A percentile compares a stretch with the other conserved stretches of the same genome.
Conservation (phyloP, 1,140 invertebrate genomes). For the Colletes gigas region DNA sequence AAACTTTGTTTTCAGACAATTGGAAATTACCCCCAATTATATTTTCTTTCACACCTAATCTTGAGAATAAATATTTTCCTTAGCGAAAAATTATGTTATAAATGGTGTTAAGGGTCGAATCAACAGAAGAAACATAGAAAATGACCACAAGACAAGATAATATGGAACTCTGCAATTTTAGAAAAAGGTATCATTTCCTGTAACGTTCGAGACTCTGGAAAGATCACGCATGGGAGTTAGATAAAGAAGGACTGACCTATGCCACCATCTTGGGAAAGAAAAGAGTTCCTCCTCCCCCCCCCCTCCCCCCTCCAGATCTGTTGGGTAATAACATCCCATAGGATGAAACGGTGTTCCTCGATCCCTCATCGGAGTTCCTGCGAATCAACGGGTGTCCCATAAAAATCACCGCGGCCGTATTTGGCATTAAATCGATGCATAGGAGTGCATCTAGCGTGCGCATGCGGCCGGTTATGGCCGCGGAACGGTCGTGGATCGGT, state of each 20-base stretch:
- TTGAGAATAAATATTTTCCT: too few relatives aligned
- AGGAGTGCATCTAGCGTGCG: slow-evolving; percentile 14
- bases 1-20: too few relatives aligned
- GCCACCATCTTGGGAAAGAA: background rate
- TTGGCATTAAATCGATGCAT: slow-evolving; percentile 27
- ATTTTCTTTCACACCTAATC: too few relatives aligned
- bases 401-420: slow-evolving; percentile 26
- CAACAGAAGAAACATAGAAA: too few relatives aligned
- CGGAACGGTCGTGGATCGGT: background rate
- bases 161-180: too few relatives aligned
- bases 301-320: background rate
- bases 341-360: slow-evolving; percentile 37
- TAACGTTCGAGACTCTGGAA: too few relatives aligned
- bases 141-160: too few relatives aligned
- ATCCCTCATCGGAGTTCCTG: slow-evolving; percentile 32
- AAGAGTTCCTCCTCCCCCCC: slow-evolving; percentile 9
- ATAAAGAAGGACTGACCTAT: background rate
- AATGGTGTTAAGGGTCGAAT: too few relatives aligned
- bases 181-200: too few relatives aligned
- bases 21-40: too few relatives aligned
- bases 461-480: background rate
- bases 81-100: too few relatives aligned
- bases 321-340: slow-evolving; percentile 40
- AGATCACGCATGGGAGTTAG: too few relatives aligned
- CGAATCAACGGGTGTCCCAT: slow-evolving; percentile 42